Conservation (phyloP, 2,113 vertebrate species). For the Dolichallabes microphthalmus region DNA sequence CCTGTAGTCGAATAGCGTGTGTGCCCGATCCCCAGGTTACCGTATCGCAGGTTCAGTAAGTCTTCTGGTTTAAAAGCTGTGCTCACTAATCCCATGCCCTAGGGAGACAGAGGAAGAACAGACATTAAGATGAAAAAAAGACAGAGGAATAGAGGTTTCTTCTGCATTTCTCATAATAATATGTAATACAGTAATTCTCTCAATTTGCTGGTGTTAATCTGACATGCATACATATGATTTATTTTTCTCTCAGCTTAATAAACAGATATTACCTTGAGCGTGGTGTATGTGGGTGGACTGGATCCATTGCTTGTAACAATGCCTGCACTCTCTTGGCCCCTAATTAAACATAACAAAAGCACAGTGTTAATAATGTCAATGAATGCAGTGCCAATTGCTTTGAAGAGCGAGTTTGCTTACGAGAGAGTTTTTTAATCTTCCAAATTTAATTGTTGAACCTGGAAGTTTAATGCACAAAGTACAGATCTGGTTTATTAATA, state of each 20-base stretch:
- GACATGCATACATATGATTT: neutral
- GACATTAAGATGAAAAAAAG: conserved; percentile 38
- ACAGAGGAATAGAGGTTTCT: neutral
- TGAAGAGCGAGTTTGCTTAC: neutral
- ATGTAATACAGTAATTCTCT: neutral
- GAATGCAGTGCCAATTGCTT: neutral
- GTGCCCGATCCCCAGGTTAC: conserved; percentile 94
- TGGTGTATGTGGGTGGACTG: conserved; percentile 80
- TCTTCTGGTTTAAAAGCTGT: conserved; percentile 85
- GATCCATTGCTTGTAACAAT: conserved; percentile 93
- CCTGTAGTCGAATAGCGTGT: conserved; percentile 95
- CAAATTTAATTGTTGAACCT: neutral
- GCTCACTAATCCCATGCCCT: conserved; percentile 97
- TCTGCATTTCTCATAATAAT: neutral
- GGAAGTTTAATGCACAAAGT: neutral
- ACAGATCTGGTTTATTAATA: neutral
- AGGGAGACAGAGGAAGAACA: conserved; percentile 14
- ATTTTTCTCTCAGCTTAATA: neutral
- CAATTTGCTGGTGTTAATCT: too few species aligned
- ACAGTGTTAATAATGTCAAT: conserved; percentile 8
- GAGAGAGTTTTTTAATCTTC: neutral
- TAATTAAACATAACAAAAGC: conserved; percentile 63
- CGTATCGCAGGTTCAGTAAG: conserved; percentile 85
- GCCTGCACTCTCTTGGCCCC: conserved; percentile 96
- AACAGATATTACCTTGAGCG: conserved; percentile 85